Evolutionary conservation across 2,113 vertebrate genomes (phyloP).

Genomic region (Seriola dumerili): DNA sequence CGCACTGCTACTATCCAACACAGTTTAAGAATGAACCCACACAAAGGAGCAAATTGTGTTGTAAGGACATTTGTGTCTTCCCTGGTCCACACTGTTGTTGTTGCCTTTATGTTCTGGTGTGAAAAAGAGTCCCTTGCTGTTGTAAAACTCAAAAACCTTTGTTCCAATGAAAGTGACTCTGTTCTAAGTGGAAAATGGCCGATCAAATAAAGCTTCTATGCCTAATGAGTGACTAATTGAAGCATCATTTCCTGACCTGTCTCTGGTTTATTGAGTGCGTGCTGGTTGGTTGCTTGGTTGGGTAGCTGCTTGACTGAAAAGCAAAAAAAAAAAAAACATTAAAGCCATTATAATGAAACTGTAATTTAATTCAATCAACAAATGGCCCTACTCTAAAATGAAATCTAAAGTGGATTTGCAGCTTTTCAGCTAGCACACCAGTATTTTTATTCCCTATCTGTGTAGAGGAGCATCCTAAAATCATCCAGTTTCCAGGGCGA

Average conservation of each 20-base stretch:
- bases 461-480: conserved; percentile 58
- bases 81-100: conserved; percentile 69
- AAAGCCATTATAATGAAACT: conserved; percentile 25
- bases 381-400: conserved; percentile 9
- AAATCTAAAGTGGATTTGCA: conserved; percentile 24
- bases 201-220: conserved; percentile 80
- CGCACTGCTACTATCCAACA: conserved; percentile 26
- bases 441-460: conserved; percentile 19
- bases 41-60: conserved; percentile 56
- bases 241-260: conserved; percentile 38
- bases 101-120: conserved; percentile 73
- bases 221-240: conserved; percentile 33
- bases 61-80: conserved; percentile 67
- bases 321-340: background rate
- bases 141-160: conserved; percentile 69
- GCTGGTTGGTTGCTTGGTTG: conserved; percentile 4
- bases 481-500: conserved; percentile 75
- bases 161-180: conserved; percentile 71
- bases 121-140: conserved; percentile 73
- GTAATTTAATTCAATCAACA: conserved; percentile 29
- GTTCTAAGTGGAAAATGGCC: conserved; percentile 75
- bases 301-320: conserved; percentile 17
- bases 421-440: conserved; percentile 32
- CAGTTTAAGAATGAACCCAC: conserved; percentile 43
- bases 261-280: conserved; percentile 29